Percentiles rank a stretch among this genome's conserved stretches.
Conservation (phyloP, 1,140 invertebrate genomes). For the Sarcophaga peregrina region DNA sequence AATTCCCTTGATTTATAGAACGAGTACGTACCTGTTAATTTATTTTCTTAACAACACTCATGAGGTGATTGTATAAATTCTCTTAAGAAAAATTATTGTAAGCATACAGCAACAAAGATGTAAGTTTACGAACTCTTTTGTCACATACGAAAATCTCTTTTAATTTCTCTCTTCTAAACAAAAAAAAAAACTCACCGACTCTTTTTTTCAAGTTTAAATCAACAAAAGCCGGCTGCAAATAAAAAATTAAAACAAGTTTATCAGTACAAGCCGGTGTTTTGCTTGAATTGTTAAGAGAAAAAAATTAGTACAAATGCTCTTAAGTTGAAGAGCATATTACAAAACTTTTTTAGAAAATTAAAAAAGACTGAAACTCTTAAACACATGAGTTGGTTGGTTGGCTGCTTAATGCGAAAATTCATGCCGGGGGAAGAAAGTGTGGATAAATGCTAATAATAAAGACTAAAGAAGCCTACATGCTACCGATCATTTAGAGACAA, state of each 20-base stretch:
- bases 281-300: neutral
- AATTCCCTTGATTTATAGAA: too few species aligned
- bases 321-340: too few species aligned
- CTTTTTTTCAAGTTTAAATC: neutral
- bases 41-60: too few species aligned
- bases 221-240: neutral
- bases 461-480: constrained; percentile 34
- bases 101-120: neutral
- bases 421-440: neutral
- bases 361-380: neutral
- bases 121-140: neutral
- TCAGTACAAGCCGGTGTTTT: neutral
- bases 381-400: neutral
- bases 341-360: neutral
- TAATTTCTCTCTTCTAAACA: too few species aligned
- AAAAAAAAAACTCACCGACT: too few species aligned
- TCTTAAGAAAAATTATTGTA: neutral
- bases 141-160: neutral
- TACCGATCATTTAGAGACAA: constrained; percentile 39
- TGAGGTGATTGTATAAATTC: neutral
- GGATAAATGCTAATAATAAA: neutral
- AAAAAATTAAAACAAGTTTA: constrained; percentile 6
- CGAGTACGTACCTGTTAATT: too few species aligned
- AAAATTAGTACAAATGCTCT: too few species aligned
- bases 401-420: neutral